Percentiles rank a stretch among this genome's conserved stretches.
These are phyloP conservation scores for Hycleus cichorii DNA, from an alignment of 1,140 invertebrate species.

Conservation along the genomic window DNA sequence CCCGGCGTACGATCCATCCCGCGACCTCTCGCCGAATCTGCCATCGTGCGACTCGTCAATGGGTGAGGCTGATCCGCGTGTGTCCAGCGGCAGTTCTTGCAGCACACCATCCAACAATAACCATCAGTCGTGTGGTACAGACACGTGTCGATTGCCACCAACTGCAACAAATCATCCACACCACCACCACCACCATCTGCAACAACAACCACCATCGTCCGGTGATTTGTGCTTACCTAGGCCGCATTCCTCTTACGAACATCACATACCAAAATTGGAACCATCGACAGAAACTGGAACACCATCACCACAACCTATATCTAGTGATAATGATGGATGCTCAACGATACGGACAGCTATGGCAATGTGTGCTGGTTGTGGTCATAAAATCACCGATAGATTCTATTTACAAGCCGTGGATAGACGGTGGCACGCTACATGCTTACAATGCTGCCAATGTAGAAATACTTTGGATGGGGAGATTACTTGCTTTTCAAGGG, in stretches of 20 bases:
- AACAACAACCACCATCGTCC: slow-evolving; percentile 31
- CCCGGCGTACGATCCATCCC: slow-evolving; percentile 59
- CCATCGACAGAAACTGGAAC: slow-evolving; percentile 41
- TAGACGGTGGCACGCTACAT: slow-evolving; percentile 85
- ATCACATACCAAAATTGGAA: slow-evolving; percentile 49
- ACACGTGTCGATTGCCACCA: slow-evolving; percentile 32
- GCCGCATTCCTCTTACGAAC: slow-evolving; percentile 36
- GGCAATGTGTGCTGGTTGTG: slow-evolving; percentile 78
- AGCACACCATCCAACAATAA: slow-evolving; percentile 40
- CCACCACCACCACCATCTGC: slow-evolving; percentile 14
- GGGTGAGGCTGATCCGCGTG: slow-evolving; percentile 50
- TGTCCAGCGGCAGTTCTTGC: slow-evolving; percentile 44
- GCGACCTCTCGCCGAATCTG: slow-evolving; percentile 63
- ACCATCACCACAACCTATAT: slow-evolving; percentile 39
- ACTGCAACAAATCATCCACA: slow-evolving; percentile 11
- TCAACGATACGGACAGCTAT: slow-evolving; percentile 35
- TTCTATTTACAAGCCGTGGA: slow-evolving; percentile 91
- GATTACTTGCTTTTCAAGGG: slow-evolving; percentile 86
- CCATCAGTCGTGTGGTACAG: slow-evolving; percentile 38
- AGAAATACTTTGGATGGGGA: slow-evolving; percentile 82
- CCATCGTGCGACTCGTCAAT: slow-evolving; percentile 52
- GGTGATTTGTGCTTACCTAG: slow-evolving; percentile 26
- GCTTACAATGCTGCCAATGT: slow-evolving; percentile 87
- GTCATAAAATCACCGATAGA: slow-evolving; percentile 72
- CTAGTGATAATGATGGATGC: slow-evolving; percentile 19